These are phyloP conservation scores for Bradypodion ventrale DNA, from an alignment of 2,797 vertebrate genomes.

Conservation along the genomic window DNA sequence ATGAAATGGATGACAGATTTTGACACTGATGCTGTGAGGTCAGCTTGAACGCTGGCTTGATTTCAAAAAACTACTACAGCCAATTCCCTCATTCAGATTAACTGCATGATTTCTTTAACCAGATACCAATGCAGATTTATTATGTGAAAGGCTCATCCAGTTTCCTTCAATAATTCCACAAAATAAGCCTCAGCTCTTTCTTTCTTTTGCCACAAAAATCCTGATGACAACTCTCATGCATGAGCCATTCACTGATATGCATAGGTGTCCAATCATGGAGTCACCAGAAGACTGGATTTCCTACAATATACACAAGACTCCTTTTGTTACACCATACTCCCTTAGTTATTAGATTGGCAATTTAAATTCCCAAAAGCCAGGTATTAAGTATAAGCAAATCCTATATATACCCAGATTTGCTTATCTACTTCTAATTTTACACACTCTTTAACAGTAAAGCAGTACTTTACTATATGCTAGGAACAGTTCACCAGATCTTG, in stretches of 20 bases:
- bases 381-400: constrained; percentile 1
- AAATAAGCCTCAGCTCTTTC: constrained; percentile 12
- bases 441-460: constrained; percentile 41
- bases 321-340: constrained; percentile 44
- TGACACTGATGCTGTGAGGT: constrained; percentile 45
- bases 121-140: constrained; percentile 16
- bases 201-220: not conserved
- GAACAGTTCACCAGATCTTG: constrained; percentile 49
- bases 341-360: constrained; percentile 45
- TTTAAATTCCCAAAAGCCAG: constrained; percentile 20
- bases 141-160: constrained; percentile 23
- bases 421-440: not conserved
- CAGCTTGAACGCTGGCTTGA: constrained; percentile 4
- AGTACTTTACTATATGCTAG: constrained; percentile 46
- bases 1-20: constrained; percentile 60
- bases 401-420: not conserved
- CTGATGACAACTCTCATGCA: constrained; percentile 1
- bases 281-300: constrained; percentile 21
- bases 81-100: constrained; percentile 15
- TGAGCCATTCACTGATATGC: constrained; percentile 33
- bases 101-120: constrained; percentile 20
- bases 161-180: not conserved
- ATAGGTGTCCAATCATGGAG: constrained; percentile 31
- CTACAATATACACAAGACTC: not conserved
- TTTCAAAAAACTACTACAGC: not conserved